A percentile compares a stretch with the other conserved stretches of the same genome.
Conservation (phyloP, 2,113 vertebrate species). For the Silurus glanis region DNA sequence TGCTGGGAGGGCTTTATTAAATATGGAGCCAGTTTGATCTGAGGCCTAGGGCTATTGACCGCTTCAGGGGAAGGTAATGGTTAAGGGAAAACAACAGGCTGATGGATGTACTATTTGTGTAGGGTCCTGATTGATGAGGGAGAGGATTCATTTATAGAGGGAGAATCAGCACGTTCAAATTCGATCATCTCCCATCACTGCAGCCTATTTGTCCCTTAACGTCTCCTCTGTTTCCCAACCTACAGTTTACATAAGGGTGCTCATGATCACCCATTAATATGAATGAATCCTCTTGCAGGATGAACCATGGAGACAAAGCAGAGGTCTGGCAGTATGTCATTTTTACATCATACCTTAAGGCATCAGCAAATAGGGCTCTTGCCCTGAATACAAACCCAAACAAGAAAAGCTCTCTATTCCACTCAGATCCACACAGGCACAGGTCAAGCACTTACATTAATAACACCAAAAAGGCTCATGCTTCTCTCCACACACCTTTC, state of each 20-base stretch:
- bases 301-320: conserved; percentile 16
- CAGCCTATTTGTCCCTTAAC: not conserved
- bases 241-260: conserved; percentile 24
- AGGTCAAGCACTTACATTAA: conserved; percentile 59
- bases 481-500: conserved; percentile 30
- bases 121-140: conserved; percentile 52
- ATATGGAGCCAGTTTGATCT: conserved; percentile 63
- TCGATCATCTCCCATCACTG: conserved; percentile 46
- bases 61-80: conserved; percentile 51
- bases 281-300: not conserved
- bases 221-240: conserved; percentile 27
- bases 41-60: conserved; percentile 58
- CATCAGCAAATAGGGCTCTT: conserved; percentile 9
- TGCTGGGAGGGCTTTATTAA: conserved; percentile 61
- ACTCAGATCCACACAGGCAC: conserved; percentile 32
- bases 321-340: not conserved
- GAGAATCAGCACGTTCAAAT: conserved; percentile 49
- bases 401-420: conserved; percentile 25
- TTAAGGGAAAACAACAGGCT: conserved; percentile 55
- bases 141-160: conserved; percentile 51
- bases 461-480: conserved; percentile 47
- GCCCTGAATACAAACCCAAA: conserved; percentile 18
- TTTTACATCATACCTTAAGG: not conserved
- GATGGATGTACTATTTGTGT: conserved; percentile 62
- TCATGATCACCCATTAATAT: conserved; percentile 5